Evolutionary conservation across 2,797 vertebrate species (phyloP), one percentile per base, ranked within the genome.

Genomic region (Peromyscus attwateri): DNA sequence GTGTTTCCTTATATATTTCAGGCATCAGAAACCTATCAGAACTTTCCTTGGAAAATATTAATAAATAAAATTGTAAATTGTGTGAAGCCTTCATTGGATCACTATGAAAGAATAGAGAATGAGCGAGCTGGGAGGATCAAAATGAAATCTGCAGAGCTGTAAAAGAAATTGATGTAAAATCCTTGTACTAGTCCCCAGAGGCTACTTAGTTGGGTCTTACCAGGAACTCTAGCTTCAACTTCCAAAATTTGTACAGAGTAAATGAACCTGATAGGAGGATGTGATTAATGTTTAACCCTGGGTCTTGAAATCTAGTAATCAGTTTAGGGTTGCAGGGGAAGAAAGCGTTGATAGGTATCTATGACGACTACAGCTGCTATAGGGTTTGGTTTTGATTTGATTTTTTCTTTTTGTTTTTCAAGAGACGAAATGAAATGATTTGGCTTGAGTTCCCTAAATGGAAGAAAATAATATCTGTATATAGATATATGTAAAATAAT

Each of bases 261-360:
- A 98, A 98, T 96, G 94, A 97, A 37, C 87, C 95, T 97, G 96
- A 91, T 93, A 40, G 0, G 7, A 97, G 52, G 46, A 21, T 84
- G 27, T 96, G 95, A 94, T 83, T 76, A 52, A 19, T 37, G 87
- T 80, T 98, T 0, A 1, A 23, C 92, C 94, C 60, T 96, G 34
- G 95, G 57, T 93, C 96, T 98, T 97, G 92, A 97, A 97, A 96
- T 98, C 70, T 92, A 97, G 71, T 68, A 97, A 87, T 98, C 97
- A 96, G 93, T 94, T 97, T 76, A 34, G 3, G 71, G 52, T 29
- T 46, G 52, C n/a, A 34, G 29, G 49, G 29, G 60, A 85, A 81
- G 94, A 92, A 87, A 95, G 84, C 31, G 8, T 46, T 88, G 64
- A 75, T 60, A 97, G 25, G 64, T 93, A 16, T 95, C 60, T 87